These are phyloP conservation scores for Helicorthomorpha holstii DNA, from an alignment of 1,140 invertebrate species.

Conservation along the genomic window DNA sequence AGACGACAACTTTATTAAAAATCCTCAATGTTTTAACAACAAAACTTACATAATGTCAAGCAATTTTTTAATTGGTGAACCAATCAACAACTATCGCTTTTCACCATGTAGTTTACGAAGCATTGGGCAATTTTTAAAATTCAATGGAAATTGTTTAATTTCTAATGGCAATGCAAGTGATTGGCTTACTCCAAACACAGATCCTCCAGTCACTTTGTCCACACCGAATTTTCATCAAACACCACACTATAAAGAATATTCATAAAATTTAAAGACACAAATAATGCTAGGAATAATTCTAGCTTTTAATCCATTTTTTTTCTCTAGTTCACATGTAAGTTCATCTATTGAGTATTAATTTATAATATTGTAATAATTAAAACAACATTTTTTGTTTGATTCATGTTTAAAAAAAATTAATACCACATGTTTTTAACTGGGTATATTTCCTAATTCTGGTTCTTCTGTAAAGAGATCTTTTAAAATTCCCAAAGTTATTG, in stretches of 20 bases:
- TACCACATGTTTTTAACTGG: not conserved
- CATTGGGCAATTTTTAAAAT: not conserved
- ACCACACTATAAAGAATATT: no score
- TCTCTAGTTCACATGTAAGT: not conserved
- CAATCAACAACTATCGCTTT: not conserved
- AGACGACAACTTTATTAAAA: not conserved
- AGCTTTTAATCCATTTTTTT: not conserved
- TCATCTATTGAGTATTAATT: not conserved
- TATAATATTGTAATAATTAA: not conserved
- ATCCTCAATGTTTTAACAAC: not conserved
- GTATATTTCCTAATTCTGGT: not conserved
- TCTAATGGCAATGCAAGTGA: not conserved
- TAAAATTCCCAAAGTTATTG: conserved; percentile 16
- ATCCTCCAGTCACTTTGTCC: no score
- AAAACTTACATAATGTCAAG: not conserved
- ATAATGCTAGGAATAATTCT: not conserved
- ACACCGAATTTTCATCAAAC: no score
- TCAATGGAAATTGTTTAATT: not conserved
- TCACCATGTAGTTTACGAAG: not conserved
- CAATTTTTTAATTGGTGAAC: not conserved
- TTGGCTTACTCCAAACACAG: not conserved
- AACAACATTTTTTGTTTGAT: not conserved
- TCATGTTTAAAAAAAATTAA: not conserved
- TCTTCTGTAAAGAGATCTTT: conserved; percentile 14
- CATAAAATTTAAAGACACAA: no score